phyloP scores from a whole-genome alignment of 2,888 invertebrate genomes.

The Dendrolimus pini region DNA sequence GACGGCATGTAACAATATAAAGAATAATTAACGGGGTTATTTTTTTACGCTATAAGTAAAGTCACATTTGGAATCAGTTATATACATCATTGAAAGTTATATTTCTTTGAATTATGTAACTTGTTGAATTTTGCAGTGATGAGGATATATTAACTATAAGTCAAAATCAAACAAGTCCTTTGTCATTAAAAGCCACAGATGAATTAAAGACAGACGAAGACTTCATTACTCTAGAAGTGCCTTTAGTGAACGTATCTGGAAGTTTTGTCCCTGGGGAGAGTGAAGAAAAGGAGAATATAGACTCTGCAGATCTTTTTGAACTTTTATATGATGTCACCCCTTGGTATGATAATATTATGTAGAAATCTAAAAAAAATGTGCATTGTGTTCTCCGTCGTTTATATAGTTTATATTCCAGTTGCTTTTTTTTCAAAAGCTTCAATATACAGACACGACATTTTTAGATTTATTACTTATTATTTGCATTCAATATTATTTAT shows the following conservation, averaged over 20 bases:
- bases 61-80: too few species aligned
- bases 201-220: slow-evolving; percentile 11
- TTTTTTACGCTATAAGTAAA: too few species aligned
- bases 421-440: too few species aligned
- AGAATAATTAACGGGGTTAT: too few species aligned
- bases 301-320: slow-evolving; percentile 36
- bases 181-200: background rate
- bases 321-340: slow-evolving; percentile 46
- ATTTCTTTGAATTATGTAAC: too few species aligned
- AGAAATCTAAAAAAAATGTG: background rate
- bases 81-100: too few species aligned
- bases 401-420: too few species aligned
- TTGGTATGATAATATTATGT: slow-evolving; percentile 22
- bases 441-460: too few species aligned
- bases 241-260: slow-evolving; percentile 50
- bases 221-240: slow-evolving; percentile 40
- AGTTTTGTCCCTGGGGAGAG: slow-evolving; percentile 17
- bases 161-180: background rate
- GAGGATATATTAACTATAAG: too few species aligned
- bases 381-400: background rate
- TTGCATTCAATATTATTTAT: too few species aligned
- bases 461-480: background rate
- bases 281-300: slow-evolving; percentile 11
- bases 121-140: too few species aligned
- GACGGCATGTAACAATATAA: too few species aligned